phyloP scores from a whole-genome alignment of 2,797 vertebrate species.

The Psittacula derbiana region DNA sequence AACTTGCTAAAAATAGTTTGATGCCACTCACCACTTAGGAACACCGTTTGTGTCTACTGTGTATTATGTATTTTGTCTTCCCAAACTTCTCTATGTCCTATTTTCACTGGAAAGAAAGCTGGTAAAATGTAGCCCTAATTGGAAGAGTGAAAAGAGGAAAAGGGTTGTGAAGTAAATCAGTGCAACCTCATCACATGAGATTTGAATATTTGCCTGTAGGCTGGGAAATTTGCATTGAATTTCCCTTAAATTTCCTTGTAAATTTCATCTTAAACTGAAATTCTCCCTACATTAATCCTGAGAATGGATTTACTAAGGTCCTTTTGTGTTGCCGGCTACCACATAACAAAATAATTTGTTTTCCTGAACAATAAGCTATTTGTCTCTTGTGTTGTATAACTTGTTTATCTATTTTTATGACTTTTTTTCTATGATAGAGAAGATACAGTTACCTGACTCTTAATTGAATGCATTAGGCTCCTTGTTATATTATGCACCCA shows the following conservation, averaged over 20 bases:
- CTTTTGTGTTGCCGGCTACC: neutral
- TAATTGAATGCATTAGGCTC: neutral
- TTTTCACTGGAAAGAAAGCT: neutral
- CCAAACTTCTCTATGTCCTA: neutral
- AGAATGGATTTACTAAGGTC: neutral
- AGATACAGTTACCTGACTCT: neutral
- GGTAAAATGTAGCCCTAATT: neutral
- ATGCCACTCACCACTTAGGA: fast-evolving
- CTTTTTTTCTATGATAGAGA: neutral
- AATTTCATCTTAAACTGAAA: neutral
- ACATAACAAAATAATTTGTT: neutral
- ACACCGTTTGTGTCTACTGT: neutral
- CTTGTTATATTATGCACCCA: slow-evolving; percentile 70
- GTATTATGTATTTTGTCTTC: neutral
- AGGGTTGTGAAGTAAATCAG: neutral
- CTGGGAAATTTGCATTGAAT: neutral
- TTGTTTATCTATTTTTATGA: neutral
- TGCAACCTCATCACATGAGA: fast-evolving
- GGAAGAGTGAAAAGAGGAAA: neutral
- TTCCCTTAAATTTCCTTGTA: neutral
- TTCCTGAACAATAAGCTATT: neutral
- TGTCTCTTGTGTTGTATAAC: neutral
- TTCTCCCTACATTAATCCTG: neutral
- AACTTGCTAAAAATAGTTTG: fast-evolving
- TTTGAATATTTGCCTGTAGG: neutral